A percentile compares a stretch with the other conserved stretches of the same genome.
Evolutionary conservation across 2,797 vertebrate genomes (phyloP).

Genomic region (Limnodromus scolopaceus): DNA sequence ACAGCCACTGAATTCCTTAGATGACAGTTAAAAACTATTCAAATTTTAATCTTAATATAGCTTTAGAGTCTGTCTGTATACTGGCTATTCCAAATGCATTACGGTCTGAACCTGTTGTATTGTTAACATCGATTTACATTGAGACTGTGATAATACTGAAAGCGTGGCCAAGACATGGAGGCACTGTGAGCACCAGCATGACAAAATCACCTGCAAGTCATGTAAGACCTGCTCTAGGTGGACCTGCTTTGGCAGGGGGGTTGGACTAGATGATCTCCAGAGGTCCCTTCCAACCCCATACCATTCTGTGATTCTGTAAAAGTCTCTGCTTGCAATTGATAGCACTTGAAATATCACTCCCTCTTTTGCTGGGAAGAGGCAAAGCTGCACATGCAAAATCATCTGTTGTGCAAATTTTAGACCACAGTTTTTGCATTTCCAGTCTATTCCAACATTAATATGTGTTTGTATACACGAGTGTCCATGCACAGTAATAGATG

Average conservation of each 20-base stretch:
- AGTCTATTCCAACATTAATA: not conserved
- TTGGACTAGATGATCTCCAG: no score
- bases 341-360: not conserved
- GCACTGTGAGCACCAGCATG: not conserved
- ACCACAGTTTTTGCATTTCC: not conserved
- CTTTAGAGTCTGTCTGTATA: not conserved
- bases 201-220: not conserved
- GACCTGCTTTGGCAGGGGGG: no score
- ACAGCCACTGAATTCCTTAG: not conserved
- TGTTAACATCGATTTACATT: not conserved
- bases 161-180: not conserved
- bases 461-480: not conserved
- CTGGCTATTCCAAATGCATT: not conserved
- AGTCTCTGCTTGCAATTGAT: not conserved
- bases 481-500: not conserved
- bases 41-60: not conserved
- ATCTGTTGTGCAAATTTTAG: not conserved
- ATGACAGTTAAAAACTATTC: not conserved
- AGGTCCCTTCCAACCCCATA: no score
- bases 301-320: not conserved
- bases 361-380: not conserved
- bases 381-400: not conserved
- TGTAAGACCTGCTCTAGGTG: no score
- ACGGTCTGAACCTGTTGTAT: not conserved
- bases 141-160: not conserved